These are phyloP conservation scores for Sinella curviseta DNA, from an alignment of 1,140 invertebrate genomes.

Conservation along the genomic window DNA sequence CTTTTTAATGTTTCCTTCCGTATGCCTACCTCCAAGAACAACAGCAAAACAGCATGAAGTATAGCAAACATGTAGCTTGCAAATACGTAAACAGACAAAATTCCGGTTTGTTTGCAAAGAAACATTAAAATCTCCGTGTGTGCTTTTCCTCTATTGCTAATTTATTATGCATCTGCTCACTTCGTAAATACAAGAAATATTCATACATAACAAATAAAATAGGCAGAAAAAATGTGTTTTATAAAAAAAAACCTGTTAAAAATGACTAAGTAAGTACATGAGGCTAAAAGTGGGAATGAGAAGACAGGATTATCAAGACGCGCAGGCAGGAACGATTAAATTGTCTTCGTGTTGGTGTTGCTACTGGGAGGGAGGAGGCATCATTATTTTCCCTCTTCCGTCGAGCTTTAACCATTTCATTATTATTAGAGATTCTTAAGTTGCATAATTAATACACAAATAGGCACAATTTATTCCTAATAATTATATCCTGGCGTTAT, in stretches of 20 bases:
- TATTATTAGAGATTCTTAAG: not conserved
- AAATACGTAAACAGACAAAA: not conserved
- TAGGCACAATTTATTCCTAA: not conserved
- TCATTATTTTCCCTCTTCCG: not conserved
- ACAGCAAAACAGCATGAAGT: not conserved
- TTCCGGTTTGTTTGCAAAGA: conserved; percentile 15
- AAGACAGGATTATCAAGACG: no score
- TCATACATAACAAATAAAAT: no score
- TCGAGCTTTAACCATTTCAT: not conserved
- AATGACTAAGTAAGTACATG: no score
- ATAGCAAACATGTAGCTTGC: not conserved
- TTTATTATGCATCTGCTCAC: not conserved
- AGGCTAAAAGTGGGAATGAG: no score
- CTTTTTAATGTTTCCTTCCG: not conserved
- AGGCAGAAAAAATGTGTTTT: no score
- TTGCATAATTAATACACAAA: conserved; percentile 19
- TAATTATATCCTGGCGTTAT: no score
- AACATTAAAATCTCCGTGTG: not conserved
- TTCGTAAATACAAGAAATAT: no score
- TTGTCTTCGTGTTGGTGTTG: conserved; percentile 17
- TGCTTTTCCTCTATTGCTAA: not conserved
- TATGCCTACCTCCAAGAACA: not conserved
- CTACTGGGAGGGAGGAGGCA: conserved; percentile 5
- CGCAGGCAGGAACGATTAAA: no score
- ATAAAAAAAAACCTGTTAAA: no score